Conservation (phyloP, 2,888 invertebrate genomes). For the Hofmannophila pseudospretella region DNA sequence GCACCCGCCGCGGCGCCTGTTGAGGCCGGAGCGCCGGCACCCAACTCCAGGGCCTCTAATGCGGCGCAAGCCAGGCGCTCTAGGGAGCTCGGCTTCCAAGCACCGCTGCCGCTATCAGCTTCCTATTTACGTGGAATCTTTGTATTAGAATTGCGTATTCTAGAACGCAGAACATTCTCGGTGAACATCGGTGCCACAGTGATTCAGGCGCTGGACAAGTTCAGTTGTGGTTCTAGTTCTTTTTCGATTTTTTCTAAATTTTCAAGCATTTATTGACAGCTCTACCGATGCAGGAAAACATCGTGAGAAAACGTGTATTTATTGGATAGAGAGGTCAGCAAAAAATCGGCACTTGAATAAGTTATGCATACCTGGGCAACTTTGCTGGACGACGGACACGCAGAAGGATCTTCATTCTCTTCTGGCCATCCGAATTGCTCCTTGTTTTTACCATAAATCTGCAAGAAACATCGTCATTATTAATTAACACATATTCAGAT, state of each 20-base stretch:
- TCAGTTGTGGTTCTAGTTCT: no score
- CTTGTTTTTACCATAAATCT: constrained; percentile 94
- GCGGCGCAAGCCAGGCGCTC: constrained; percentile 68
- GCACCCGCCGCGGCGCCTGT: constrained; percentile 37
- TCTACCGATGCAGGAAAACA: no score
- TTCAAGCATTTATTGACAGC: no score
- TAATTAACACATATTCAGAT: not conserved
- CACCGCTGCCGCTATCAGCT: constrained; percentile 41
- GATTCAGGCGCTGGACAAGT: no score
- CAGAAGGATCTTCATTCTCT: constrained; percentile 88
- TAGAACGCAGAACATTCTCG: no score
- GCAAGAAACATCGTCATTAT: constrained; percentile 20
- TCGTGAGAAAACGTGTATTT: no score
- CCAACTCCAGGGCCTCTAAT: constrained; percentile 61
- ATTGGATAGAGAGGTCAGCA: no score
- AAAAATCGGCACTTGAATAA: no score
- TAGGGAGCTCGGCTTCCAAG: constrained; percentile 59
- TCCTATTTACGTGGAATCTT: constrained; percentile 40
- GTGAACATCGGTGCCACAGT: no score
- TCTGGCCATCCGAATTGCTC: constrained; percentile 98
- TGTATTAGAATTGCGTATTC: no score
- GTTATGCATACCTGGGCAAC: constrained; percentile 54
- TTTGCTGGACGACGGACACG: constrained; percentile 66
- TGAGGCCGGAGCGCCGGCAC: constrained; percentile 40
- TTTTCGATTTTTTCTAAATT: no score